A percentile compares a stretch with the other conserved stretches of the same genome.
Conservation (phyloP, 2,797 vertebrate genomes). For the Falco naumanni region DNA sequence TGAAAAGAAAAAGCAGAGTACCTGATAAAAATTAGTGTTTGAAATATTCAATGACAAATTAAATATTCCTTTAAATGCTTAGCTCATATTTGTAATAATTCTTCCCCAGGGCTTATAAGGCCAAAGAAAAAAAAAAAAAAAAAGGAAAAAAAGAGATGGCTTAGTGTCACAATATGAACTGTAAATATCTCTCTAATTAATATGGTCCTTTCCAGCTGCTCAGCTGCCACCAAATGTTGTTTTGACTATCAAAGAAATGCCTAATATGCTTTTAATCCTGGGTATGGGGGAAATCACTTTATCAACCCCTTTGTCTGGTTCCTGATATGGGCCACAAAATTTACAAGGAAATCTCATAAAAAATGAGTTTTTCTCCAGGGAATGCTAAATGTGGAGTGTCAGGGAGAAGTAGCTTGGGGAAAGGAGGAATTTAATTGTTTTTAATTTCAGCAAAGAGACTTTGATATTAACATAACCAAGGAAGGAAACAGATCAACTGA, state of each 20-base stretch:
- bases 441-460: not conserved
- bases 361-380: not conserved
- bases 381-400: not conserved
- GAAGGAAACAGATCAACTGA: not conserved
- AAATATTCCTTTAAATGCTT: not conserved
- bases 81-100: not conserved
- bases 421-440: not conserved
- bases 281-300: conserved; percentile 3
- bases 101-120: not conserved
- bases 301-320: not conserved
- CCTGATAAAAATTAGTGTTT: not conserved
- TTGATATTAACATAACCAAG: not conserved
- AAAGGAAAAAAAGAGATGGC: not conserved
- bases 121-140: not conserved
- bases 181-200: conserved; percentile 31
- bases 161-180: not conserved
- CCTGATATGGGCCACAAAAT: not conserved
- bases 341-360: not conserved
- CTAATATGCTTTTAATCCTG: conserved; percentile 6
- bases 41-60: not conserved
- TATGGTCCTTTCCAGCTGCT: conserved; percentile 33
- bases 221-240: conserved; percentile 18
- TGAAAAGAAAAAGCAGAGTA: not conserved
- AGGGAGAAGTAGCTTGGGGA: not conserved
- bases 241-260: conserved; percentile 33